These are phyloP conservation scores for Phalanger gymnotis DNA, from an alignment of 2,797 vertebrate species.

Conservation along the genomic window DNA sequence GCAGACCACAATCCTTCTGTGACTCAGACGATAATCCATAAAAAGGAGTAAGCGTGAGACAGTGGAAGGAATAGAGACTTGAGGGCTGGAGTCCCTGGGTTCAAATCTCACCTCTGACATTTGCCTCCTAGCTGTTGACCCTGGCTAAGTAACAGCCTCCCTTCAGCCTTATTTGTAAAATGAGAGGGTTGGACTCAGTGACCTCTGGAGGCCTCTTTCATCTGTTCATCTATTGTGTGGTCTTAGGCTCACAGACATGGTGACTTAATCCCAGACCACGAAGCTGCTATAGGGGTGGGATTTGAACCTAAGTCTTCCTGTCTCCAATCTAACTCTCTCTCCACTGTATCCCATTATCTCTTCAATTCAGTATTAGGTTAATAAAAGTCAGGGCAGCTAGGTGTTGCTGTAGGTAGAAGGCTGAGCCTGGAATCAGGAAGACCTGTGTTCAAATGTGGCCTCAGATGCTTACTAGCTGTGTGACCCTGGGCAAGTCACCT, in stretches of 20 bases:
- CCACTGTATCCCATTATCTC: neutral
- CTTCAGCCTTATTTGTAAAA: neutral
- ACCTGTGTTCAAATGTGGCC: neutral
- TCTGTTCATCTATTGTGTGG: neutral
- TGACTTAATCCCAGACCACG: neutral
- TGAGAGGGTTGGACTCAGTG: neutral
- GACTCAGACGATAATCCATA: neutral
- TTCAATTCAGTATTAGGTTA: neutral
- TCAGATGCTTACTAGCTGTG: neutral
- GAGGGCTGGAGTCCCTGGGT: neutral
- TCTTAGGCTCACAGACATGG: neutral
- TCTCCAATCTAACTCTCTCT: neutral
- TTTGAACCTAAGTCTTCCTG: neutral
- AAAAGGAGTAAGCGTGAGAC: neutral
- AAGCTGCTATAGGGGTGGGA: neutral
- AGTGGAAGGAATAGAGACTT: neutral
- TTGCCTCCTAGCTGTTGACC: neutral
- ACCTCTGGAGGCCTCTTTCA: neutral
- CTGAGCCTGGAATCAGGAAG: neutral
- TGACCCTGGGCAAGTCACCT: neutral
- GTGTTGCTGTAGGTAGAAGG: neutral
- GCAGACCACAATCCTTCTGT: neutral
- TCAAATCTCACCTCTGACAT: neutral
- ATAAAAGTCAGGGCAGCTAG: neutral
- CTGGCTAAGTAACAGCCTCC: neutral